Percentiles rank a stretch among this genome's conserved stretches.
Conservation (phyloP, 2,113 vertebrate species). For the Corynorhinus townsendii region DNA sequence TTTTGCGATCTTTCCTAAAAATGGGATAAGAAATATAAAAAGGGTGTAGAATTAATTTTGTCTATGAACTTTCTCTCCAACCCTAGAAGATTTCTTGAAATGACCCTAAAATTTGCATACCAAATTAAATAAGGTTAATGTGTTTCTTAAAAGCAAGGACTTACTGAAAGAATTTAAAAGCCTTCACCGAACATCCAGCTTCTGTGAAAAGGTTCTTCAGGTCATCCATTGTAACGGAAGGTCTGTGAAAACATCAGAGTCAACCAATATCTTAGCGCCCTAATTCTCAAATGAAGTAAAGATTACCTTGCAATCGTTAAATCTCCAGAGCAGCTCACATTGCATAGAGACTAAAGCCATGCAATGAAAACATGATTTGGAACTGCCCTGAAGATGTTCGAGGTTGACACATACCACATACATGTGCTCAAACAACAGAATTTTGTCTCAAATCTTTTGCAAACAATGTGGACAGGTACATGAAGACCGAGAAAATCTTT, state of each 20-base stretch:
- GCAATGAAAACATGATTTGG: not conserved
- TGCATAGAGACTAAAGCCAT: not conserved
- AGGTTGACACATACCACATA: not conserved
- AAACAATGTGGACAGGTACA: not conserved
- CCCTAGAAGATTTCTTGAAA: not conserved
- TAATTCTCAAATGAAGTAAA: not conserved
- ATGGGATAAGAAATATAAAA: not conserved
- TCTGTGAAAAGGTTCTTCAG: constrained; percentile 87
- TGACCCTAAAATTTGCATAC: not conserved
- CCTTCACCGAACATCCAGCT: constrained; percentile 87
- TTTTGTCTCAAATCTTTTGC: constrained; percentile 22
- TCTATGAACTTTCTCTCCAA: not conserved
- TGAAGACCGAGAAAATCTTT: not conserved
- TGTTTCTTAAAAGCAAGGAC: constrained; percentile 63
- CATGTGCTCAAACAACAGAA: not conserved
- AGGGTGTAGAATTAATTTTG: constrained; percentile 29
- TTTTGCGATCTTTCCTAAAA: constrained; percentile 86
- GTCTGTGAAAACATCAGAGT: constrained; percentile 75
- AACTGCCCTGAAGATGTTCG: not conserved
- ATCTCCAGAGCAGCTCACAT: not conserved
- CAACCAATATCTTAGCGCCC: not conserved
- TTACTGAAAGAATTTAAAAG: constrained; percentile 86
- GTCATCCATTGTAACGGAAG: constrained; percentile 84
- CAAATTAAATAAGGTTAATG: constrained; percentile 29
- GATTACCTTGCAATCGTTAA: not conserved